Conservation (phyloP, 2,797 vertebrate species). For the Nannoperca obscura region DNA sequence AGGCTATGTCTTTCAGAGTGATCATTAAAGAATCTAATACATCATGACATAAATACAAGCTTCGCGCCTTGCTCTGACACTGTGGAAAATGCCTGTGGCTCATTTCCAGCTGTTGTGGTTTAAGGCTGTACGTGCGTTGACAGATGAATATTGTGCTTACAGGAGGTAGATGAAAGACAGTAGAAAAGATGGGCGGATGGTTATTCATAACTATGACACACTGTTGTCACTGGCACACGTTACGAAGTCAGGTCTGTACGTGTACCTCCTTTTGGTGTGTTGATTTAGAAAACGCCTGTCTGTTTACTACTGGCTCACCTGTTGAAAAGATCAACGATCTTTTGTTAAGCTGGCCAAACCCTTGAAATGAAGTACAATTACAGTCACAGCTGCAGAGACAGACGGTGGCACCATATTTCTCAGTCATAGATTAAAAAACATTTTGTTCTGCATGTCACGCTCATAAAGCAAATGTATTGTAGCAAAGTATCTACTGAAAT, state of each 20-base stretch:
- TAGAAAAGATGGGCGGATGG: slow-evolving; percentile 21
- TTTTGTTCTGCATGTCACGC: slow-evolving; percentile 18
- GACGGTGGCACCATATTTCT: slow-evolving; percentile 18
- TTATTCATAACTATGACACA: slow-evolving; percentile 31
- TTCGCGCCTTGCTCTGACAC: slow-evolving; percentile 37
- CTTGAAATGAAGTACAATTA: slow-evolving; percentile 25
- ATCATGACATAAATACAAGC: slow-evolving; percentile 57
- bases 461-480: slow-evolving; percentile 15
- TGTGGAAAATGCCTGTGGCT: slow-evolving; percentile 60
- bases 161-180: slow-evolving; percentile 12
- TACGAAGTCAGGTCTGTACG: slow-evolving; percentile 47
- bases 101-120: slow-evolving; percentile 53
- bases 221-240: neutral
- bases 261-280: slow-evolving; percentile 39
- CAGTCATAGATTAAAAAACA: slow-evolving; percentile 4
- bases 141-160: slow-evolving; percentile 39
- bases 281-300: slow-evolving; percentile 56
- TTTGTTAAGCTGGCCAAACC: slow-evolving; percentile 51
- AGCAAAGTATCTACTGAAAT: slow-evolving; percentile 24
- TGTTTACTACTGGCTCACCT: slow-evolving; percentile 38
- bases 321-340: slow-evolving; percentile 41
- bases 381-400: slow-evolving; percentile 37
- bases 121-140: slow-evolving; percentile 48
- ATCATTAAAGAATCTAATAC: slow-evolving; percentile 57
- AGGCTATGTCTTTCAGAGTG: slow-evolving; percentile 40